Conservation (phyloP, 1,140 invertebrate genomes). For the Cyclargus thomasi region DNA sequence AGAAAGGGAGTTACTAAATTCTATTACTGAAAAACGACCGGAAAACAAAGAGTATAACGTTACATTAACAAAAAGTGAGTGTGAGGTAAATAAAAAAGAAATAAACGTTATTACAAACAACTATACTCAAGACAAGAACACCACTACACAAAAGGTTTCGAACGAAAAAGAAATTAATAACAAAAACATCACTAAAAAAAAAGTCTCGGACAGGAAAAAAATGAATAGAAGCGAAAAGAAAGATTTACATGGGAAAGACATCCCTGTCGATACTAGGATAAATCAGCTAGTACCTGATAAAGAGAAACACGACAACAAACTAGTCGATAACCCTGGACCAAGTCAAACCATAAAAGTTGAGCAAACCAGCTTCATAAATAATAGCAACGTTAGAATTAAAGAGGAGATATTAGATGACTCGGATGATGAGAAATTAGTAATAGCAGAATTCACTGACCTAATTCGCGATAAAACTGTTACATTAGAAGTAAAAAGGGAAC, state of each 20-base stretch:
- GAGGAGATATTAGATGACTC: constrained; percentile 17
- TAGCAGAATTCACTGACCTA: neutral
- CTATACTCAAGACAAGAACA: neutral
- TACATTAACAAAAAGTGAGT: neutral
- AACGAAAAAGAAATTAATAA: neutral
- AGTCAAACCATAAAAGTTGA: neutral
- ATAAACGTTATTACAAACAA: neutral
- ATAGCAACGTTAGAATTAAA: constrained; percentile 16
- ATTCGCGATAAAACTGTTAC: neutral
- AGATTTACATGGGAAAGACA: too few relatives aligned
- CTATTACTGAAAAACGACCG: neutral
- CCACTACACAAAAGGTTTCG: too few relatives aligned
- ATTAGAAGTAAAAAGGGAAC: neutral
- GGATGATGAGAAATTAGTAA: constrained; percentile 5
- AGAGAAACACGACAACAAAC: neutral
- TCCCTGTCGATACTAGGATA: neutral
- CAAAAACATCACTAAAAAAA: neutral
- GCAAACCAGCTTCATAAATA: neutral
- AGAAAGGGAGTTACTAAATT: neutral
- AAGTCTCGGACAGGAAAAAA: neutral
- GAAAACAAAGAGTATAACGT: neutral
- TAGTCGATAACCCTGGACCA: neutral
- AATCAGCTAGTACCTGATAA: neutral
- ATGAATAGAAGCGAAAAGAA: neutral
- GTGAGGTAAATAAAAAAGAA: neutral